Evolutionary conservation across 1,140 invertebrate genomes (phyloP).

Genomic region (Calephelis nemesis): DNA sequence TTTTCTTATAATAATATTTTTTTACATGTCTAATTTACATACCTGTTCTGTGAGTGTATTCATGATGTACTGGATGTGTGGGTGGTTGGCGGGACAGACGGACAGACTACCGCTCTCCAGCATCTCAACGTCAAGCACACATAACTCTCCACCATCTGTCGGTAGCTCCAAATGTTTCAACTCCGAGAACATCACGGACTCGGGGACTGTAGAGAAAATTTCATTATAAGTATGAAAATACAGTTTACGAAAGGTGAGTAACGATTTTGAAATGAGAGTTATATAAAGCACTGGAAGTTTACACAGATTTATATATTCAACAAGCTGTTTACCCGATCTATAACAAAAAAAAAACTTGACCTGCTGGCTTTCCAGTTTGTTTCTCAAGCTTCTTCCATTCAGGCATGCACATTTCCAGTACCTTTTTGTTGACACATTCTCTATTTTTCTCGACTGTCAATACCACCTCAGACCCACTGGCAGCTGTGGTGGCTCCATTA

Average conservation of each 20-base stretch:
- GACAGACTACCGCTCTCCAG: constrained; percentile 30
- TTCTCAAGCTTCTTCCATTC: constrained; percentile 56
- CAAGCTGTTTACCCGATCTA: no score
- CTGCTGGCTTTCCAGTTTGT: constrained; percentile 43
- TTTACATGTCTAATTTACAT: background rate
- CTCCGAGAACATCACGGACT: constrained; percentile 32
- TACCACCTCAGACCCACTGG: constrained; percentile 42
- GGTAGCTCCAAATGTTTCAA: constrained; percentile 36
- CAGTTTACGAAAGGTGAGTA: no score
- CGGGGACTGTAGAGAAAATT: background rate
- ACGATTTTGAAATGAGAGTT: no score
- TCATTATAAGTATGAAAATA: background rate
- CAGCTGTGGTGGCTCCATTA: background rate
- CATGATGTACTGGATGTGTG: constrained; percentile 18
- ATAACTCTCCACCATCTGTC: constrained; percentile 26
- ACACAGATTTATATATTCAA: no score
- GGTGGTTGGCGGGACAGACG: constrained; percentile 21
- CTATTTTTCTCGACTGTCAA: constrained; percentile 42
- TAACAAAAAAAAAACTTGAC: constrained; percentile 31
- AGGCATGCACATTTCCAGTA: constrained; percentile 49
- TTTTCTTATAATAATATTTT: no score
- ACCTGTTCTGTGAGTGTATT: constrained; percentile 34
- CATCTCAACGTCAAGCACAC: constrained; percentile 35
- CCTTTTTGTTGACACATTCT: constrained; percentile 38
- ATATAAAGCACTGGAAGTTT: no score